Evolutionary conservation across 2,113 vertebrate genomes (phyloP).

Genomic region (Murina feae): DNA sequence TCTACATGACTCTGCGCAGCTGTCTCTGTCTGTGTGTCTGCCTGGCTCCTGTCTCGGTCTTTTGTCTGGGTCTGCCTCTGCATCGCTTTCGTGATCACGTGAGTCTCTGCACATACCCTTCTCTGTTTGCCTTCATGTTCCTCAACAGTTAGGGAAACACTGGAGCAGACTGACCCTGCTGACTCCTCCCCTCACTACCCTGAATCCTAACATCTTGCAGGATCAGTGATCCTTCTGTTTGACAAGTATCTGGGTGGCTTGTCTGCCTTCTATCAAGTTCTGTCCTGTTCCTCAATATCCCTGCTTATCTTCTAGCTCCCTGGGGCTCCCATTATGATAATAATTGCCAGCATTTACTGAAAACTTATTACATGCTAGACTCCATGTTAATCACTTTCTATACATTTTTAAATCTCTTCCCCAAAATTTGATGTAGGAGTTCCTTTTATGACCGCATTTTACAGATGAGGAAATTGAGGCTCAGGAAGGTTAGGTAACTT

Average conservation of each 20-base stretch:
- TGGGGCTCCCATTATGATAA: neutral
- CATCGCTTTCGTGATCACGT: constrained; percentile 70
- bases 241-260: neutral
- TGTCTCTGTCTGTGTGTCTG: constrained; percentile 71
- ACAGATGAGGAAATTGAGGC: constrained; percentile 26
- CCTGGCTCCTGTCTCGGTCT: constrained; percentile 69
- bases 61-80: constrained; percentile 74
- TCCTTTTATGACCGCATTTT: constrained; percentile 30
- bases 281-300: neutral
- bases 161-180: constrained; percentile 16
- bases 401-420: neutral
- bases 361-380: neutral
- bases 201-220: neutral
- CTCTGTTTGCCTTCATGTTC: constrained; percentile 62
- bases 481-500: neutral
- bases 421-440: neutral
- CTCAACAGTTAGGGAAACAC: constrained; percentile 41
- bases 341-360: constrained; percentile 32
- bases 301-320: constrained; percentile 7
- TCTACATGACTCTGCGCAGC: constrained; percentile 53
- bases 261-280: constrained; percentile 9
- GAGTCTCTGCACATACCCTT: constrained; percentile 70
- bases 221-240: neutral
- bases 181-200: neutral
- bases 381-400: constrained; percentile 13